Evolutionary conservation across 2,797 vertebrate species (phyloP), one percentile per base, ranked within the genome.

Genomic region (Sebastes flavidus): DNA sequence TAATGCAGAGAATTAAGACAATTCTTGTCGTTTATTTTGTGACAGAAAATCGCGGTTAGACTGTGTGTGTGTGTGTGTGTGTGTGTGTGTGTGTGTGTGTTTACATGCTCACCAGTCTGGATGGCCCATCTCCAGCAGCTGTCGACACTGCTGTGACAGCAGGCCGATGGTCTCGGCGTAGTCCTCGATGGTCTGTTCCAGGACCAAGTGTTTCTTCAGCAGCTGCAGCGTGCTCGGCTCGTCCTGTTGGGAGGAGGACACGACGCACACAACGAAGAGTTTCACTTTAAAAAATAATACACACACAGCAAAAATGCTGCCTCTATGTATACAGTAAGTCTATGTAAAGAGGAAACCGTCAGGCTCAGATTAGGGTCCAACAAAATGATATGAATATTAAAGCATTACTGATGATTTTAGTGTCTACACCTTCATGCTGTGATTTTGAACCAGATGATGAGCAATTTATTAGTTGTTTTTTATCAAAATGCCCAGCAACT

Each of bases 111-210:
- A 99, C 98, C 97, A 97, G 92, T 99, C 97, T 0, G 97, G 97
- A 66, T 99, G 98, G 1, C 97, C 96, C 79, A 97, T 95, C 89
- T 99, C 98, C 77, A 99, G 95, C 24, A 99, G 96, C 27, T 97
- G 96, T 1, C 98, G 93, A 84, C 98, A 98, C 68, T 98, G 97
- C 68, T 98, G 97, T 0, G 98, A 99, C 30, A 99, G 95, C 61
- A 98, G 96, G 2, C 97, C 96, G 16, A 99, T 97, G 88, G 97
- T 98, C 82, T 99, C 97, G 0, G 97, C 97, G 0, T 99, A 99
- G 93, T 98, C 98, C 88, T 98, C 98, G 8, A 99, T 96, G 10
- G 96, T 96, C 87, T 99, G 98, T 56, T 99, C 98, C 74, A 97
- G 91, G 71, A 96, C 85, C 72, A 99, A 90, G 89, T 99, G 98